A percentile compares a stretch with the other conserved stretches of the same genome.
phyloP scores from a whole-genome alignment of 2,113 vertebrate genomes.

The Nothobranchius kuhntae region DNA sequence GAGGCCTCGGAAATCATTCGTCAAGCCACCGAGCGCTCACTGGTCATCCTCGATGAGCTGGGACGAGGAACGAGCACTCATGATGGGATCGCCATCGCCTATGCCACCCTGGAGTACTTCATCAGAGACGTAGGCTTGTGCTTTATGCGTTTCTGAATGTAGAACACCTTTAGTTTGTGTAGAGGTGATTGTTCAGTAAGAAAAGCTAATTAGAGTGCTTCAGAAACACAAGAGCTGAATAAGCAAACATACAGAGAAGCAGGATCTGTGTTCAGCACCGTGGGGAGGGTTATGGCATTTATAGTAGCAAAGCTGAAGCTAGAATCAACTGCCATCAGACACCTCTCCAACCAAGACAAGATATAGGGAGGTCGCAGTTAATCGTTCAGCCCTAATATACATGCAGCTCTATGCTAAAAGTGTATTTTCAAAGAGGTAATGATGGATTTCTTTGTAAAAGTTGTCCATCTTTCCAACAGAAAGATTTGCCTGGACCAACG shows the following conservation, averaged over 20 bases:
- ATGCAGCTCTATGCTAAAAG: no score
- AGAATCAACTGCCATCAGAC: no score
- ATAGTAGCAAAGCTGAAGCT: no score
- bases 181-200: background rate
- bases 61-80: constrained; percentile 97
- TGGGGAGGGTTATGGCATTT: constrained; percentile 8
- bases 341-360: no score
- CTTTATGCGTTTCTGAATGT: background rate
- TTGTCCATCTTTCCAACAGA: no score
- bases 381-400: no score
- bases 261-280: constrained; percentile 29
- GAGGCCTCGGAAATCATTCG: constrained; percentile 92
- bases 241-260: constrained; percentile 5
- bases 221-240: constrained; percentile 6
- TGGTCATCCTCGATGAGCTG: constrained; percentile 95
- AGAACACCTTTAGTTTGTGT: no score
- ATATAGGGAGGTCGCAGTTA: no score
- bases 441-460: no score
- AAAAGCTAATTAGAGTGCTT: no score
- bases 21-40: constrained; percentile 83
- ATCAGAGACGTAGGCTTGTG: constrained; percentile 87
- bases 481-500: no score
- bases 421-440: no score
- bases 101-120: constrained; percentile 91
- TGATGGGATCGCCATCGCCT: constrained; percentile 94